Base-by-base conservation (phyloP, 2,888 invertebrate species). In the Fragum whitleyi region DNA sequence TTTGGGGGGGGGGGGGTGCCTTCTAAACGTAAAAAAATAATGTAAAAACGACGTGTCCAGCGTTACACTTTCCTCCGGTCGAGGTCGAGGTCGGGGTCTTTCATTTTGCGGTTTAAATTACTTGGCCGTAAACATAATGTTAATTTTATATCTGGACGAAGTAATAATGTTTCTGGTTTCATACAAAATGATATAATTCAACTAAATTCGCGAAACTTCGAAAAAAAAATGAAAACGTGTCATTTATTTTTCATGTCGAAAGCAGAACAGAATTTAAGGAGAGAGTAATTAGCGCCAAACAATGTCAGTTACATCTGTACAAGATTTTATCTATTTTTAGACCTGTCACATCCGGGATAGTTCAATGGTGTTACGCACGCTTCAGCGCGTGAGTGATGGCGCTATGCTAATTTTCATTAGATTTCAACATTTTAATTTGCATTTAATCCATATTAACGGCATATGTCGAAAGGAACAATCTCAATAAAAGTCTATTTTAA, bases 281-380 rank as follows among this genome's bases (percentile, higher is more conserved):
- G 47, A 47, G 16, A 47, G 47, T 47, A 47, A 47, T 47, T 47
- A 47, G 47, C 47, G n/a, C 47, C 14, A n/a, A 47, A 47, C 47
- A 47, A 47, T 57, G 65, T 42, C 39, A n/a, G 42, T 65, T 65
- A 65, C 65, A 65, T 74, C 74, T 74, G 65, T 51, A 74, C 26
- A 53, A 47, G 74, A 74, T 74, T 65, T 74, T 74, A 74, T 74
- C 74, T 74, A 74, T 65, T 67, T 67, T 53, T 74, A 67, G 74
- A 67, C n/a, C 67, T 74, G 74, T 74, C 74, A 74, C 51, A 65
- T n/a, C 65, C 51, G 36, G 51, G 53, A 21, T 53, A 26, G n/a
- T 21, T 53, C 55, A 51, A 55, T 67, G 23, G 36, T 26, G 36
- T 36, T 51, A 65, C 53, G 42, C 74, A 65, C 67, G 74, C 67